A percentile compares a stretch with the other conserved stretches of the same genome.
Evolutionary conservation across 2,888 invertebrate genomes (phyloP).

Genomic region (Tolmerus cingulatus): DNA sequence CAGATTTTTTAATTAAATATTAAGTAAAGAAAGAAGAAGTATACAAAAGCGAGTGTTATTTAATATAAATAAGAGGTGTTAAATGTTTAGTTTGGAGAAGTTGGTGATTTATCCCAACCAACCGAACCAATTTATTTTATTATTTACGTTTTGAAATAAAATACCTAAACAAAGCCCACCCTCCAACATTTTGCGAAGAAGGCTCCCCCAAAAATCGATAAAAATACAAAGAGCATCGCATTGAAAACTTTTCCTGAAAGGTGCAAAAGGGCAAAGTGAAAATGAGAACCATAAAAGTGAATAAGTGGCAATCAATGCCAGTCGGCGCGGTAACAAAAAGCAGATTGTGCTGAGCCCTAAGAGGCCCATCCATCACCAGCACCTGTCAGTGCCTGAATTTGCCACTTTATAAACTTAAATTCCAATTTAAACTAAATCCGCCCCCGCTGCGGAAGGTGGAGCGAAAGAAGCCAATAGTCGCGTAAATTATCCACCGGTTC

Average conservation of each 20-base stretch:
- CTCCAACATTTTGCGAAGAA: not conserved
- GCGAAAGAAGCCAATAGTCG: conserved; percentile 24
- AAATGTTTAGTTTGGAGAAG: not conserved
- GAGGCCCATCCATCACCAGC: conserved; percentile 7
- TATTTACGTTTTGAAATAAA: not conserved
- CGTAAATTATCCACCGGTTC: conserved; percentile 12
- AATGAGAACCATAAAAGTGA: conserved; percentile 21
- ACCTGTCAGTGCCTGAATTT: conserved; percentile 27
- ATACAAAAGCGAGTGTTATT: not conserved
- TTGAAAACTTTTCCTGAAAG: not conserved
- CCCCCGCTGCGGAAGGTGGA: not conserved
- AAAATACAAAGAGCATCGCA: not conserved
- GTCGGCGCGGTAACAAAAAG: not conserved
- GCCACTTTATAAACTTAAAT: conserved; percentile 37
- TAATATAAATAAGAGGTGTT: not conserved
- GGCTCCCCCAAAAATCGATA: not conserved
- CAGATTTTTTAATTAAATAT: too few relatives aligned
- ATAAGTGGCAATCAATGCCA: conserved; percentile 35
- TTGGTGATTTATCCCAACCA: not conserved
- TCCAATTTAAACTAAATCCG: conserved; percentile 32
- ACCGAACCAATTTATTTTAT: not conserved
- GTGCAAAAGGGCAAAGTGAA: not conserved
- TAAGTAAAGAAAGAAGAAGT: not conserved
- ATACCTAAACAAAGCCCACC: not conserved
- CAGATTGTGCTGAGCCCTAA: not conserved